Base-by-base conservation (phyloP, 2,797 vertebrate genomes). In the Catostomus latipinnis region DNA sequence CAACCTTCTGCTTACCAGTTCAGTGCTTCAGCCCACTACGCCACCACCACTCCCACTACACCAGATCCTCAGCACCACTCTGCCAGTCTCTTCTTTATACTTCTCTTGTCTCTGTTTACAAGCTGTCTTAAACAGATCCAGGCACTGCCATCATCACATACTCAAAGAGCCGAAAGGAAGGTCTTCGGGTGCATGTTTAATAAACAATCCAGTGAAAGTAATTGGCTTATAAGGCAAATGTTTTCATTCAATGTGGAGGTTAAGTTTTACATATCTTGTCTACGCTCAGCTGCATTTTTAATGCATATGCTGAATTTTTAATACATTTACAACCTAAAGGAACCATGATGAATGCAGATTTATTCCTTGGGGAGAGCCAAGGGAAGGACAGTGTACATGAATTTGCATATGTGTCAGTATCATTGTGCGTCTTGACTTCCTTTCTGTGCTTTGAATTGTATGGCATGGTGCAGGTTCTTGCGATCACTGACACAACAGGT, bases 241-340 rank as follows among this genome's bases (percentile, higher is more conserved):
- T 84, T 88, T 86, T 88, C 78, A 88, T 91, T 90, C 85, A 88
- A 83, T 76, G 61, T 71, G 14, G 74, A 77, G 85, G 85, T 78
- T 78, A 14, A 18, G 75, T 72, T 88, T 81, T 83, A 83, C 86
- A 80, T 85, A 84, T 86, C 52, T 84, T 87, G 87, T 89, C 81
- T 48, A 68, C 89, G 85, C 86, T 16, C 46, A 85, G 83, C 76
- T 85, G 66, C 76, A 79, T 67, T 77, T 80, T 88, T 84, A 79
- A 66, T 84, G 88, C 90, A 91, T 89, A 88, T 83, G 77, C 85
- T 90, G 87, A 88, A 91, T 92, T 88, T 91, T 89, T 91, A 86
- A 90, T 91, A 80, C 83, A 88, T 90, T 86, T 85, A 83, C 22
- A 53, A 87, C 85, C 84, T 88, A 78, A 89, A 90, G 89, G 88